Percentiles rank a stretch among this genome's conserved stretches.
These are phyloP conservation scores for Holothuria glaberrima DNA, from an alignment of 35 echinoderm and acorn worm species.

Conservation along the genomic window DNA sequence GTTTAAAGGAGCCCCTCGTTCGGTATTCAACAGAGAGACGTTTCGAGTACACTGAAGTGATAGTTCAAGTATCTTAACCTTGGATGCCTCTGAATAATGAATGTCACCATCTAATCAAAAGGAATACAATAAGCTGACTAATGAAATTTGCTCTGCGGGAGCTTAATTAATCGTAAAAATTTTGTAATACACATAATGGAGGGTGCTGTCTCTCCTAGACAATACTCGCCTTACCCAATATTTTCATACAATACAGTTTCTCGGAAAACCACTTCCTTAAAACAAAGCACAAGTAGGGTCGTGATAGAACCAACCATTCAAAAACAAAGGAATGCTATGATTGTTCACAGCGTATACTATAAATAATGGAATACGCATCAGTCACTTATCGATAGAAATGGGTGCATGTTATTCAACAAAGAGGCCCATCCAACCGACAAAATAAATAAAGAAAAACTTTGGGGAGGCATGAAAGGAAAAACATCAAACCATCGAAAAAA, in stretches of 20 bases:
- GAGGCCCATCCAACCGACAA: slow-evolving; percentile 20
- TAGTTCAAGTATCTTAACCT: slow-evolving; percentile 25
- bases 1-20: no score
- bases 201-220: no score
- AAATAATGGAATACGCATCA: slow-evolving; percentile 7
- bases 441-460: slow-evolving; percentile 27
- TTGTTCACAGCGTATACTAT: neutral
- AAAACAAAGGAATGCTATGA: no score
- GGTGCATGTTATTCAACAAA: slow-evolving; percentile 3
- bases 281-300: no score
- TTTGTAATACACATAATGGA: slow-evolving; percentile 14
- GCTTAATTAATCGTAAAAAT: slow-evolving; percentile 15
- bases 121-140: slow-evolving; percentile 14
- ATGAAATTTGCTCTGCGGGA: slow-evolving; percentile 45
- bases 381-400: neutral
- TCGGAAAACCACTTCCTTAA: no score
- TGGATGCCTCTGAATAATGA: neutral
- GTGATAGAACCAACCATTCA: no score
- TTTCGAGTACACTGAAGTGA: no score
- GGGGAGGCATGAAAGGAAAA: slow-evolving; percentile 12
- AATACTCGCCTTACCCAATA: no score
- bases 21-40: no score
- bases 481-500: slow-evolving; percentile 30
- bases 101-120: slow-evolving; percentile 26
- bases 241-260: no score